These are phyloP conservation scores for Ophthalmotilapia sp. DNA, from an alignment of 2,113 vertebrate genomes.

Conservation along the genomic window DNA sequence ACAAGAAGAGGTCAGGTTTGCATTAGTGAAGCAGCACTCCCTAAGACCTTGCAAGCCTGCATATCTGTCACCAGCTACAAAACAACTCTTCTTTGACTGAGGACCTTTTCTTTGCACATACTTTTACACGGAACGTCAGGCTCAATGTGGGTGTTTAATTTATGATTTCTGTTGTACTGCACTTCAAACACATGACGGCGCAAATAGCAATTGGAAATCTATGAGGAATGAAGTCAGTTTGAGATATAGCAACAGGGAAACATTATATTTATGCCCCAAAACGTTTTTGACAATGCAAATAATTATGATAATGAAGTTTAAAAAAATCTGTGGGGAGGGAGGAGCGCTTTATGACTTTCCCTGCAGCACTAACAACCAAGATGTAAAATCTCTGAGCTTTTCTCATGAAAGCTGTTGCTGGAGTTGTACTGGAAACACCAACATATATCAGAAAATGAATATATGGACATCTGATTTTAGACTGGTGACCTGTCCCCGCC, in stretches of 20 bases:
- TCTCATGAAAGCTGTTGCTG: neutral
- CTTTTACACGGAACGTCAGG: neutral
- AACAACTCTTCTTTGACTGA: neutral
- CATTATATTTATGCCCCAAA: neutral
- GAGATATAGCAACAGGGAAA: neutral
- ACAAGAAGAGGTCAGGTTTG: neutral
- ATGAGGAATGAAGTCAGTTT: neutral
- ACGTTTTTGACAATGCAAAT: neutral
- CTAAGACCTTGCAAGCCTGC: neutral
- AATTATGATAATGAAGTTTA: neutral
- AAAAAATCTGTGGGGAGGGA: neutral
- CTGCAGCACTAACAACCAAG: rapidly evolving
- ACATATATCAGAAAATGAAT: neutral
- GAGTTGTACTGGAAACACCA: neutral
- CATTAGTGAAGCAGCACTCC: neutral
- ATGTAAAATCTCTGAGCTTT: neutral
- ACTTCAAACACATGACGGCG: neutral
- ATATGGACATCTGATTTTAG: neutral
- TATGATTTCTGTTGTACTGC: neutral
- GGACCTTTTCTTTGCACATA: neutral
- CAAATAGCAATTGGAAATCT: neutral
- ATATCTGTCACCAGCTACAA: neutral
- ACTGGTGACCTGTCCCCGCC: neutral
- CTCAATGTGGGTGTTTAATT: neutral
- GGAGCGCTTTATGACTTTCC: neutral